Conservation (phyloP, 1,140 invertebrate species). For the Procambarus clarkii region DNA sequence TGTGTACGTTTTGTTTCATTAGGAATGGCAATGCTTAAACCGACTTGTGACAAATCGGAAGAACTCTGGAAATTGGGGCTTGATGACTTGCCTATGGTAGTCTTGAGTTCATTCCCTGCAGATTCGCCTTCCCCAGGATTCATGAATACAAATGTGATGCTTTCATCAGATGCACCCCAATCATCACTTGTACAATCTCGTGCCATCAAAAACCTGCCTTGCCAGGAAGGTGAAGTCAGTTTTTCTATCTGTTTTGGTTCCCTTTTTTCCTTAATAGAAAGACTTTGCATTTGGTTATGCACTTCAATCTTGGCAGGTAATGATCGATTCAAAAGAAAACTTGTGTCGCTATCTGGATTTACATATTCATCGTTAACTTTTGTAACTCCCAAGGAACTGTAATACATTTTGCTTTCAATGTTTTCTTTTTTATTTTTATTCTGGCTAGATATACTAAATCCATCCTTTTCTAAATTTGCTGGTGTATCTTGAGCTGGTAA, state of each 20-base stretch:
- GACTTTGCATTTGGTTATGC: not conserved
- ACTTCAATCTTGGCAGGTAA: not conserved
- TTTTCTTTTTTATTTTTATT: not conserved
- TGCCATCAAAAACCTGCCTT: conserved; percentile 46
- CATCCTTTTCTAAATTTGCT: not conserved
- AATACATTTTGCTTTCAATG: not conserved
- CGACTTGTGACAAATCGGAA: conserved; percentile 49
- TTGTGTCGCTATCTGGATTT: not conserved
- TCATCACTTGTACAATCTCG: conserved; percentile 29
- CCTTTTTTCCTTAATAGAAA: not conserved
- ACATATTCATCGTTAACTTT: not conserved
- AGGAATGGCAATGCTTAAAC: conserved; percentile 22
- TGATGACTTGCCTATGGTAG: not conserved
- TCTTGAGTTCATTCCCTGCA: not conserved
- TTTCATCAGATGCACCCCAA: conserved; percentile 58
- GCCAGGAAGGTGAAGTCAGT: conserved; percentile 53
- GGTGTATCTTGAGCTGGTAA: not conserved
- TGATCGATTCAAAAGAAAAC: not conserved
- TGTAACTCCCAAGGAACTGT: not conserved
- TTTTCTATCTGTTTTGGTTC: not conserved
- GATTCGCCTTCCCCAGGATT: conserved; percentile 13
- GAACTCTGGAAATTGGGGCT: conserved; percentile 47
- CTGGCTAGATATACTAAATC: not conserved
- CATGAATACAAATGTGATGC: conserved; percentile 66
- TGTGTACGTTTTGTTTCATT: conserved; percentile 19